These are phyloP conservation scores for Beaufortia kweichowensis DNA, from an alignment of 2,113 vertebrate species.

Conservation along the genomic window DNA sequence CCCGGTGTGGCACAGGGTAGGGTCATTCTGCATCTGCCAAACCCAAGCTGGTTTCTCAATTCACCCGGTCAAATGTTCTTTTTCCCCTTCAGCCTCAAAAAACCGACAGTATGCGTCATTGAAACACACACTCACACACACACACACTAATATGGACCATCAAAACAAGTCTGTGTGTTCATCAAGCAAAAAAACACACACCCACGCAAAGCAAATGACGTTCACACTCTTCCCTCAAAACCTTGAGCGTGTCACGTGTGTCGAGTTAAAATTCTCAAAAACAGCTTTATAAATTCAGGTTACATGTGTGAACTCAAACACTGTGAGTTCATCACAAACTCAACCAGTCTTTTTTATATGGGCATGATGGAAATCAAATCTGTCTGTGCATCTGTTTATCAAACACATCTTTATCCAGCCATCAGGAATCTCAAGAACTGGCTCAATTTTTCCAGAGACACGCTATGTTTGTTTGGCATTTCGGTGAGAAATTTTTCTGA, in stretches of 20 bases:
- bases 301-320: too few species aligned
- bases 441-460: slow-evolving; percentile 34
- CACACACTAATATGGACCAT: slow-evolving; percentile 21
- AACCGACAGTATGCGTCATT: slow-evolving; percentile 41
- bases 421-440: slow-evolving; percentile 34
- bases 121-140: slow-evolving; percentile 26
- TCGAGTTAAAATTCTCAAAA: too few species aligned
- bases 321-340: too few species aligned
- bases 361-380: slow-evolving; percentile 13
- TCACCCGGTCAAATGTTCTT: slow-evolving; percentile 12
- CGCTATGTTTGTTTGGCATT: slow-evolving; percentile 52
- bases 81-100: slow-evolving; percentile 24
- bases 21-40: slow-evolving; percentile 12
- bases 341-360: slow-evolving; percentile 16
- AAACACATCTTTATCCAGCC: slow-evolving; percentile 7
- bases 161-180: slow-evolving; percentile 36
- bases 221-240: too few species aligned
- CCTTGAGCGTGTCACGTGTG: too few species aligned
- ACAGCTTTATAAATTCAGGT: too few species aligned
- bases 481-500: slow-evolving; percentile 56
- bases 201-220: slow-evolving; percentile 15
- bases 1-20: slow-evolving; percentile 10
- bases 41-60: slow-evolving; percentile 21
- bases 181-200: slow-evolving; percentile 3
- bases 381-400: not conserved